Evolutionary conservation across 2,888 invertebrate species (phyloP), one percentile per base, ranked within the genome.

Genomic region (Brachyptera putata): DNA sequence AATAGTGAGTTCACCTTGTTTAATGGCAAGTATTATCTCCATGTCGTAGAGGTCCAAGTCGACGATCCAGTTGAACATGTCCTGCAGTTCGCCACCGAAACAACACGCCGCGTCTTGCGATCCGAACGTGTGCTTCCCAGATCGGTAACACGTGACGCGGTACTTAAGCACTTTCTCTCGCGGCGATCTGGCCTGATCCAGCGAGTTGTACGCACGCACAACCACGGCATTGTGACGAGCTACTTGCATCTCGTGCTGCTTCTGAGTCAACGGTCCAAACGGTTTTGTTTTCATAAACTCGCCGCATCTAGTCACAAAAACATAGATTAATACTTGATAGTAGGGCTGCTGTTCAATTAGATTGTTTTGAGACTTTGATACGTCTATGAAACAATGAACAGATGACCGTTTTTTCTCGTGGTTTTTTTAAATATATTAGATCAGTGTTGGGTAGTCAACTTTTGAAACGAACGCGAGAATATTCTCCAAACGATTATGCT

Each of bases 1-100:
- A 46, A 13, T 34, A 11, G 18, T 11, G 1, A 48, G 63, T 66
- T 67, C 68, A 76, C 76, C 68, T 37, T 72, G 66, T 37, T 66
- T 68, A 25, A 80, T 71, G 66, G 73, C 74, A 41, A 79, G 70
- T n/a, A 78, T 67, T 26, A 82, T 73, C 69, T 84, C 82, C 49
- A 84, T 69, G 66, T 83, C 77, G 71, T 76, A 81, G 22, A 75
- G 69, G 21, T 75, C 77, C 67, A 84, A 72, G 64, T 81, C 77
- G 2, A 83, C 81, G 61, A 79, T 75, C 84, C 83, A 84, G 18
- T 76, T 70, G 69, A 79, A 82, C 63, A 75, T 75, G 57, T 80
- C 78, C 67, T 82, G 78, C 18, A 83, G 69, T 49, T 75, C 74
- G 14, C 79, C 81, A 5, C 84, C 83, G 65, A 82, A 76, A 56